A percentile compares a stretch with the other conserved stretches of the same genome.
Evolutionary conservation across 2,797 vertebrate genomes (phyloP).

Genomic region (Microcaecilia unicolor): DNA sequence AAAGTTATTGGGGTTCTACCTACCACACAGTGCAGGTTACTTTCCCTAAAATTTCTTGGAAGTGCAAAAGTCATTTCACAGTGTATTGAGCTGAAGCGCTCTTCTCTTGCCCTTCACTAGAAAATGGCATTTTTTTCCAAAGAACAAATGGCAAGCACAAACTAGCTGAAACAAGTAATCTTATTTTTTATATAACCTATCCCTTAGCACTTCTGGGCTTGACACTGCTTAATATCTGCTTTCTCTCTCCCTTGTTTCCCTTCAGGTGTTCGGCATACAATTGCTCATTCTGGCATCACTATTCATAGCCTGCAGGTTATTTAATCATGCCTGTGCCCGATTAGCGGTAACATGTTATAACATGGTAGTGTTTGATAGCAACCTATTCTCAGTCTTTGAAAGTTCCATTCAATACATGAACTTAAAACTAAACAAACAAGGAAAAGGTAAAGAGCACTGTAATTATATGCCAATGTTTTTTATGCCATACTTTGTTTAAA

Average conservation of each 20-base stretch:
- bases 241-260: slow-evolving; percentile 23
- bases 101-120: too few relatives aligned
- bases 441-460: too few relatives aligned
- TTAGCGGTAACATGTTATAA: slow-evolving; percentile 27
- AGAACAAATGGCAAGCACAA: slow-evolving; percentile 26
- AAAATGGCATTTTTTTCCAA: slow-evolving; percentile 3
- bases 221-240: slow-evolving; percentile 23
- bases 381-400: not conserved
- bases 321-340: slow-evolving; percentile 41
- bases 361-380: slow-evolving; percentile 4
- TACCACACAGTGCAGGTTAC: too few relatives aligned
- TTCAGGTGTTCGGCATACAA: slow-evolving; percentile 9
- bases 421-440: too few relatives aligned
- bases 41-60: too few relatives aligned
- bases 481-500: too few relatives aligned
- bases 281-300: slow-evolving; percentile 8
- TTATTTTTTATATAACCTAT: slow-evolving; percentile 13
- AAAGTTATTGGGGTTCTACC: too few relatives aligned
- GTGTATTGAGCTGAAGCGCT: too few relatives aligned
- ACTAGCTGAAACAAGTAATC: slow-evolving; percentile 21
- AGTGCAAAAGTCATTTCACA: too few relatives aligned
- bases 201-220: slow-evolving; percentile 13
- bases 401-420: too few relatives aligned
- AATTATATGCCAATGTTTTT: too few relatives aligned
- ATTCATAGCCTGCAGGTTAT: slow-evolving; percentile 27